These are phyloP conservation scores for Dendrolimus kikuchii DNA, from an alignment of 1,140 invertebrate genomes.

Conservation along the genomic window DNA sequence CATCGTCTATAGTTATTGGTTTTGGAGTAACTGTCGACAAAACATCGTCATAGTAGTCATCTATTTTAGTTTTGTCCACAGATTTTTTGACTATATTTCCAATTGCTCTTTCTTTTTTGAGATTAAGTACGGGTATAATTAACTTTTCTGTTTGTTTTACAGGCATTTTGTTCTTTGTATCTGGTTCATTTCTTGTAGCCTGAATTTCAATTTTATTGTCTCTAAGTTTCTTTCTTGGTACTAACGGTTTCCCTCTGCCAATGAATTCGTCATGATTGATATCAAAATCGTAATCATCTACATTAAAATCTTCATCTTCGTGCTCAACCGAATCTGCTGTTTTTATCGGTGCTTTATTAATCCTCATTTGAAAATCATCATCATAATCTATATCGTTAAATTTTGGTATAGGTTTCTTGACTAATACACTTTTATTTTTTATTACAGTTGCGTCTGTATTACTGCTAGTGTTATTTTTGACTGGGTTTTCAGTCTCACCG, in stretches of 20 bases:
- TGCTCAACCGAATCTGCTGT: constrained; percentile 38
- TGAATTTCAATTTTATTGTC: constrained; percentile 3
- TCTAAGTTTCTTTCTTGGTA: constrained; percentile 31
- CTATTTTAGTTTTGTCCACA: constrained; percentile 19
- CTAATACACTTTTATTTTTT: constrained; percentile 17
- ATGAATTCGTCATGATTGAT: constrained; percentile 52
- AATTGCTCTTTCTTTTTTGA: constrained; percentile 12
- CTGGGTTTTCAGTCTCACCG: constrained; percentile 8
- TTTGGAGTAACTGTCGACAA: constrained; percentile 15
- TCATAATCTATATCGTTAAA: constrained; percentile 40
- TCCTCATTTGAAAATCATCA: constrained; percentile 38
- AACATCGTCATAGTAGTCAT: constrained; percentile 37
- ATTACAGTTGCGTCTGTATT: neutral
- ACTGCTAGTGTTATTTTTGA: constrained; percentile 16
- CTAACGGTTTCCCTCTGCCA: constrained; percentile 41
- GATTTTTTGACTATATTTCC: constrained; percentile 6
- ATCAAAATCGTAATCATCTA: constrained; percentile 60
- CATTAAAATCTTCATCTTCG: constrained; percentile 58
- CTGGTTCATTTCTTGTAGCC: neutral
- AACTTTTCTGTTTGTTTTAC: constrained; percentile 17
- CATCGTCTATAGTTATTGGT: constrained; percentile 8
- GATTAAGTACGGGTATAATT: neutral
- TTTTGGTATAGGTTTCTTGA: constrained; percentile 51
- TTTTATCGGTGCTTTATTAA: constrained; percentile 18
- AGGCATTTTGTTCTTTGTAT: neutral